phyloP scores from a whole-genome alignment of 2,888 invertebrate genomes.

The Luffia ferchaultella region DNA sequence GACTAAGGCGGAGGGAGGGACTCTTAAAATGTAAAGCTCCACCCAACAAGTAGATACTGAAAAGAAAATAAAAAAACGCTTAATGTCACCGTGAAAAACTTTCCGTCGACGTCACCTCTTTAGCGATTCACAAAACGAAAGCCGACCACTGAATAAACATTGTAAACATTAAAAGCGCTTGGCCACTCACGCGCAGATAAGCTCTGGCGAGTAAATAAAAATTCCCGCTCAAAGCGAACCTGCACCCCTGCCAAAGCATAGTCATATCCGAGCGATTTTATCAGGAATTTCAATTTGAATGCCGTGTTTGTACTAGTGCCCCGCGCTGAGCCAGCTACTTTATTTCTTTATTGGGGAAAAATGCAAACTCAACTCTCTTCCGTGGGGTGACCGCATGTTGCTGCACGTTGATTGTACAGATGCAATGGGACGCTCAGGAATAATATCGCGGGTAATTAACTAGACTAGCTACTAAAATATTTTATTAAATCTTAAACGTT shows the following conservation, averaged over 20 bases:
- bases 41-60: no score
- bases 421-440: no score
- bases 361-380: conserved; percentile 37
- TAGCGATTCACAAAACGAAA: background rate
- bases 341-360: conserved; percentile 59
- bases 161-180: background rate
- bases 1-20: no score
- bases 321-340: conserved; percentile 42
- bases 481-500: no score
- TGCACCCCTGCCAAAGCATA: background rate
- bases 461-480: no score
- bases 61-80: no score
- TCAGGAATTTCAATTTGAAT: background rate
- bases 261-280: background rate
- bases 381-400: conserved; percentile 20
- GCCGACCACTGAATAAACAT: background rate
- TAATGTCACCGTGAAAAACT: no score
- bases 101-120: background rate
- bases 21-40: no score
- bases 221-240: background rate
- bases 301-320: background rate
- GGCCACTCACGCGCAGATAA: background rate
- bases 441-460: no score
- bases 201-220: background rate
- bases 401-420: no score